Evolutionary conservation across 2,113 vertebrate species (phyloP).

Genomic region (Cryptomyrus ogoouensis): DNA sequence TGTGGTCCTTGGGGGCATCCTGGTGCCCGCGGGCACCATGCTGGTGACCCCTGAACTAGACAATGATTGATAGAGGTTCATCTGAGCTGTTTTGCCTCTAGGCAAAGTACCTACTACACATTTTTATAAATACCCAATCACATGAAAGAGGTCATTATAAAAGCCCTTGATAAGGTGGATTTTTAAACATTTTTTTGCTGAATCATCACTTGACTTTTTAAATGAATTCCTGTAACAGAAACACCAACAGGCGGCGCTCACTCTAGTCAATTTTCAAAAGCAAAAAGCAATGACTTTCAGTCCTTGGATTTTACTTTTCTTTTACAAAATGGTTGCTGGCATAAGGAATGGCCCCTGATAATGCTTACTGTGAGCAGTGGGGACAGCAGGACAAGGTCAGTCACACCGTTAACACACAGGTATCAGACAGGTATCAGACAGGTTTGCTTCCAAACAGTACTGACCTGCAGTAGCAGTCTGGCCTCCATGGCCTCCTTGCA

Average conservation of each 20-base stretch:
- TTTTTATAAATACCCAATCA: not conserved
- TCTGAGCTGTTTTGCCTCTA: not conserved
- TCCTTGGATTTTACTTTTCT: not conserved
- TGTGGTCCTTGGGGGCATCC: no score
- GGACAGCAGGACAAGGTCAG: not conserved
- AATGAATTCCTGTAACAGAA: not conserved
- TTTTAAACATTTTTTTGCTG: not conserved
- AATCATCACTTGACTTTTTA: not conserved
- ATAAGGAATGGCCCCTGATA: not conserved
- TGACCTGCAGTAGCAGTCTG: conserved; percentile 83
- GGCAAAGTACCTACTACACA: not conserved
- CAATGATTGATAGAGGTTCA: not conserved
- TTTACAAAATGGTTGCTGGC: conserved; percentile 5
- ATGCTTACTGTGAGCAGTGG: not conserved
- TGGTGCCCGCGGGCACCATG: no score
- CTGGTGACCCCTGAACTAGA: not conserved
- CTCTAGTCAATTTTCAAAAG: not conserved
- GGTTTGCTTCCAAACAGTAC: conserved; percentile 8
- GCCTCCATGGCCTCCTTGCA: conserved; percentile 97
- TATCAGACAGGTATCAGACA: not conserved
- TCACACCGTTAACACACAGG: not conserved
- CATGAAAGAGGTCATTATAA: not conserved
- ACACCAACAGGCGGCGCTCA: conserved; percentile 14
- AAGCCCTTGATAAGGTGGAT: not conserved
- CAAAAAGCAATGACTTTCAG: not conserved